Conservation (phyloP, 2,888 invertebrate species). For the Diogma glabrata region DNA sequence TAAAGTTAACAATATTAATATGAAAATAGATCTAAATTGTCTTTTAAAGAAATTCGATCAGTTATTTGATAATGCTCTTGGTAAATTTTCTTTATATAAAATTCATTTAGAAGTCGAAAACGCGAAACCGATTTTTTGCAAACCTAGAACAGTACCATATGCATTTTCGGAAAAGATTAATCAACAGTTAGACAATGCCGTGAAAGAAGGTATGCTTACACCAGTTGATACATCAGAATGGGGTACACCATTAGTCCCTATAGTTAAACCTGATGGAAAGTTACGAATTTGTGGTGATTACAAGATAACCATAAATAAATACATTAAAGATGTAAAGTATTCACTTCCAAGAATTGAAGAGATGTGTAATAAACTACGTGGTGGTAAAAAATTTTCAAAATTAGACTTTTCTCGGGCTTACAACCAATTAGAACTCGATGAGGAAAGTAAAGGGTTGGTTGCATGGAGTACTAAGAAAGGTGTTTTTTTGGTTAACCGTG, state of each 20-base stretch:
- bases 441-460: constrained; percentile 21
- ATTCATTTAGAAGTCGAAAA: background rate
- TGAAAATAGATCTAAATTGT: no score
- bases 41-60: no score
- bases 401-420: constrained; percentile 27
- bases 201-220: constrained; percentile 17
- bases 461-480: no score
- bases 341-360: constrained; percentile 24
- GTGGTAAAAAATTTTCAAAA: constrained; percentile 18
- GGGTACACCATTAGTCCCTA: constrained; percentile 19
- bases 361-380: constrained; percentile 20
- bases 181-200: constrained; percentile 14
- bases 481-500: no score
- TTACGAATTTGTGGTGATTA: constrained; percentile 16
- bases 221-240: no score
- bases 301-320: constrained; percentile 23
- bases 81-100: background rate
- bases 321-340: no score
- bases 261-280: constrained; percentile 16
- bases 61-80: background rate
- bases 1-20: no score
- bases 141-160: background rate
- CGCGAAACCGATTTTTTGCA: background rate
- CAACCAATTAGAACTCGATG: constrained; percentile 27
- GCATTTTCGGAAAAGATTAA: constrained; percentile 1